Base-by-base conservation (phyloP, 2,113 vertebrate genomes). In the Eubucco bourcierii region DNA sequence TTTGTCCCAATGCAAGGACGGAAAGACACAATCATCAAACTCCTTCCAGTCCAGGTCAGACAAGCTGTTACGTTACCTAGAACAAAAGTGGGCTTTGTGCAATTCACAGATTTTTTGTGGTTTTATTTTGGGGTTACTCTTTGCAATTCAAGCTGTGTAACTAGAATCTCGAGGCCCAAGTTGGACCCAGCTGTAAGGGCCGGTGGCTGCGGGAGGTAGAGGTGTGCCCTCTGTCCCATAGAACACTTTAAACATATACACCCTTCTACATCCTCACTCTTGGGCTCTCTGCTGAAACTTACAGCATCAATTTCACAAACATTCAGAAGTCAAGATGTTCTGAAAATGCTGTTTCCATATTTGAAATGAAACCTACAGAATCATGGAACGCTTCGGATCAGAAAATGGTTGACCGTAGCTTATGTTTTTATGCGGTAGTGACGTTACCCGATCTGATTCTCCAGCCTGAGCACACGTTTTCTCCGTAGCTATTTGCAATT, bases 41-140 rank as follows among this genome's bases (percentile, higher is more conserved):
- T 90, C 39, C 94, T 98, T 23, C 76, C 93, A 70, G 97, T 98
- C 68, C 97, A 90, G 96, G 97, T 97, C 74, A 97, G 97, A 67
- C 34, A 65, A 89, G 8, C 4, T 92, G 12, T 90, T 92, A 46
- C 90, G 9, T 78, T 91, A 58, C 34, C 16, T 75, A 75, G n/a
- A 55, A 27, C 52, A 56, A 46, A 83, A 74, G 21, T 2, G 33
- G 68, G 28, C 18, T 89, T 85, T 85, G 21, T 66, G 41, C 31
- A 70, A 31, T 46, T 65, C 31, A n/a, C 56, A 60, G 2, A 31
- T 88, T 67, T 67, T 80, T 9, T 46, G 27, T 0, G 0, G 41
- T 21, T 63, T 65, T 52, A 74, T 84, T 84, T n/a, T 53, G 44
- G 47, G 41, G 28, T 56, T 87, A 68, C 0, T 2, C 2, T 53